Evolutionary conservation across 2,113 vertebrate species (phyloP).

Genomic region (Lagopus leucura): DNA sequence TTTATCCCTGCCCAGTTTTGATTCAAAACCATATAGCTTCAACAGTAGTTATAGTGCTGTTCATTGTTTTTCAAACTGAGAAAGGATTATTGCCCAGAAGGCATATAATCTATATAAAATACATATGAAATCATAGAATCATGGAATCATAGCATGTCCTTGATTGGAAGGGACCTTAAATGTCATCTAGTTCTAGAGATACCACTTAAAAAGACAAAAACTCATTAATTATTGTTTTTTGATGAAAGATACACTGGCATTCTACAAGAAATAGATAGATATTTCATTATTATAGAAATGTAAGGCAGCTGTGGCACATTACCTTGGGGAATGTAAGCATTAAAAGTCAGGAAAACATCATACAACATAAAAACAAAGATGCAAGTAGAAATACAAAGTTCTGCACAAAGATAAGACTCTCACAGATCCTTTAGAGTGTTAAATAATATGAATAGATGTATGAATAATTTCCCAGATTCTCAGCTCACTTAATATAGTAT

Average conservation of each 20-base stretch:
- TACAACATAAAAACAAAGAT: neutral
- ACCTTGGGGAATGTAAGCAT: neutral
- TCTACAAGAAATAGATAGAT: neutral
- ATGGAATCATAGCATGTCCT: neutral
- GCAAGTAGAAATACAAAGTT: neutral
- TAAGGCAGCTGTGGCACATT: neutral
- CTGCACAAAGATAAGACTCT: neutral
- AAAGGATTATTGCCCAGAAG: neutral
- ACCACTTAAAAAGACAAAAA: neutral
- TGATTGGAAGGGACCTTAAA: neutral
- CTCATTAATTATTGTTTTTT: neutral
- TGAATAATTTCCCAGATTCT: neutral
- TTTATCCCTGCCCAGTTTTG: neutral
- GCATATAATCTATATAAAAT: neutral
- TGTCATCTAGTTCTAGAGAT: neutral
- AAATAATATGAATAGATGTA: conserved; percentile 34
- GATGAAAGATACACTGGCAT: neutral
- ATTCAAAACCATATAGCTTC: neutral
- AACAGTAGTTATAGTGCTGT: neutral
- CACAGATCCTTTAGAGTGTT: neutral
- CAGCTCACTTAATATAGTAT: neutral
- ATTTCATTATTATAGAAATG: neutral
- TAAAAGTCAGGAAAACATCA: neutral
- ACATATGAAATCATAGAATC: neutral
- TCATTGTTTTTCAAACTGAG: neutral